Evolutionary conservation across 2,113 vertebrate species (phyloP).

Genomic region (Phyllopteryx taeniolatus): DNA sequence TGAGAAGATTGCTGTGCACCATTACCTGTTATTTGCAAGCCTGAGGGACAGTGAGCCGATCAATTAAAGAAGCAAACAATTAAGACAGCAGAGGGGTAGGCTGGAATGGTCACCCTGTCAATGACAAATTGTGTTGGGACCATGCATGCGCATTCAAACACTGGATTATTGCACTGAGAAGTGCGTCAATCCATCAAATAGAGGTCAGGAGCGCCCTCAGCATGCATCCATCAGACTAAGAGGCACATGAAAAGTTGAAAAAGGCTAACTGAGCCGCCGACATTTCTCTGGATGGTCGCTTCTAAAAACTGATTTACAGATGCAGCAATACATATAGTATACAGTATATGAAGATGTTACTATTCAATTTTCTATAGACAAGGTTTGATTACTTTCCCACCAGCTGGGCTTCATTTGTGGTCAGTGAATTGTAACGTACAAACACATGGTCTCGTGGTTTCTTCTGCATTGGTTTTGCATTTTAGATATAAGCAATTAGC

Average conservation of each 20-base stretch:
- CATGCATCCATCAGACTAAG: slow-evolving; percentile 67
- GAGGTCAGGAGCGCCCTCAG: slow-evolving; percentile 61
- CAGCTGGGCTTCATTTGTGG: slow-evolving; percentile 19
- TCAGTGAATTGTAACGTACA: slow-evolving; percentile 8
- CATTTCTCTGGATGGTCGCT: slow-evolving; percentile 52
- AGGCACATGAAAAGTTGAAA: slow-evolving; percentile 39
- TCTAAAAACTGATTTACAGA: slow-evolving; percentile 20
- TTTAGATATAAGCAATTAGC: not conserved
- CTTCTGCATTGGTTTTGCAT: not conserved
- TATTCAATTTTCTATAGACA: slow-evolving; percentile 38
- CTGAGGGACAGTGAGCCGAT: slow-evolving; percentile 39
- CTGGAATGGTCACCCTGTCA: slow-evolving; percentile 44
- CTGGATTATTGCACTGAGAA: slow-evolving; percentile 63
- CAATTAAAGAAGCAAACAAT: slow-evolving; percentile 38
- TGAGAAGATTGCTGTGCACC: slow-evolving; percentile 14
- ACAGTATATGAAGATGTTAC: slow-evolving; percentile 39
- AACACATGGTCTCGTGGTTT: not conserved
- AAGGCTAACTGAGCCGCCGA: slow-evolving; percentile 26
- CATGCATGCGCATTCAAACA: slow-evolving; percentile 59
- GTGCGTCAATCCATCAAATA: slow-evolving; percentile 72
- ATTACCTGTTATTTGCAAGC: slow-evolving; percentile 4
- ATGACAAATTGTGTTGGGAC: slow-evolving; percentile 58
- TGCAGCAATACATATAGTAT: slow-evolving; percentile 4
- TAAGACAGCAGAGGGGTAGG: slow-evolving; percentile 26
- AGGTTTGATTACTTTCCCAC: slow-evolving; percentile 31